A percentile compares a stretch with the other conserved stretches of the same genome.
These are phyloP conservation scores for Diceros bicornis DNA, from an alignment of 2,797 vertebrate genomes.

Conservation along the genomic window DNA sequence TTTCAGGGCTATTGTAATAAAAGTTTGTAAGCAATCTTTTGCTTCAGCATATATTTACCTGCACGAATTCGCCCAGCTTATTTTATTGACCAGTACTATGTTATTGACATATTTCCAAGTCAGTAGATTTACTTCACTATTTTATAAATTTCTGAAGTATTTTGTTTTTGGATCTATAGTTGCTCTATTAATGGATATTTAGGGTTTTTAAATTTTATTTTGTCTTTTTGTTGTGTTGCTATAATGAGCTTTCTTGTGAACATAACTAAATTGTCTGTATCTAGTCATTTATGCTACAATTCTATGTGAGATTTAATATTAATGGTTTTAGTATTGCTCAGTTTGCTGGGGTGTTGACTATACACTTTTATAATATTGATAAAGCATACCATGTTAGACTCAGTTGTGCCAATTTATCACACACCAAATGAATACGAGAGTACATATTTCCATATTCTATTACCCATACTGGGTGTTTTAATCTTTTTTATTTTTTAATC, in stretches of 20 bases:
- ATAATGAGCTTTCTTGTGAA: not conserved
- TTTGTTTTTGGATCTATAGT: not conserved
- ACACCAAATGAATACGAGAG: not conserved
- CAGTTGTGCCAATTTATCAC: not conserved
- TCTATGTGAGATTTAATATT: not conserved
- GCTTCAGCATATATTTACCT: not conserved
- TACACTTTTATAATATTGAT: not conserved
- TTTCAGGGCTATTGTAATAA: not conserved
- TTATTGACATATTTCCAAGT: not conserved
- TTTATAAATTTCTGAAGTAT: not conserved
- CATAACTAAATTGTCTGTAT: not conserved
- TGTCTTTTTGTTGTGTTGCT: not conserved
- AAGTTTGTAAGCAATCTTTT: not conserved
- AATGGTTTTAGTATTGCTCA: not conserved
- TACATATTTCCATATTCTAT: not conserved
- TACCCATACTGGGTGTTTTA: not conserved
- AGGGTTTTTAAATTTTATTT: not conserved
- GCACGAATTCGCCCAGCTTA: not conserved
- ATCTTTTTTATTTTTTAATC: not conserved
- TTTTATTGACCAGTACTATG: not conserved
- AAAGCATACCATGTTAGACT: not conserved
- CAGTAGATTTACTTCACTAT: not conserved
- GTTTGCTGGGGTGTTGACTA: not conserved
- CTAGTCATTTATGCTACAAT: not conserved
- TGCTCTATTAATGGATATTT: not conserved